Evolutionary conservation across 2,797 vertebrate species (phyloP), one percentile per base, ranked within the genome.

Genomic region (Myiothlypis coronata): DNA sequence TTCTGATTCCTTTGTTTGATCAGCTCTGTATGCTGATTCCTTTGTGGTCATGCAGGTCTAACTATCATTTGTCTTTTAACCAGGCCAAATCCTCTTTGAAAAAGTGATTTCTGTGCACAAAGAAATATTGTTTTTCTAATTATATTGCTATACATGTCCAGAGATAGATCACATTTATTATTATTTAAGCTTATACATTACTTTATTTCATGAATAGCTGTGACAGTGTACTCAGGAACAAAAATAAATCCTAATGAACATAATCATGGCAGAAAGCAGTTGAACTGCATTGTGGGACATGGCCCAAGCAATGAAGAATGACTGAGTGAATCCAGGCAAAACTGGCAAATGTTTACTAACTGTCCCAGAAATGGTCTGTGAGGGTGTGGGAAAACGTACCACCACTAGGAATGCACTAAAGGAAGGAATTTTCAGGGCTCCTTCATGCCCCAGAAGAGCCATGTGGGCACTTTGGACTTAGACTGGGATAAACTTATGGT

Each of bases 241-340:
- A 72, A 89, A 88, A 84, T 63, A 83, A 94, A 94, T 88, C 61
- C 59, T 76, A 61, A 72, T 88, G 59, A 84, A 47, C 14, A 14
- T 43, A 44, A 27, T 37, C 68, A 3, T 11, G 50, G 34, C 50
- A 79, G 50, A 69, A 84, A 84, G 9, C 52, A 57, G 44, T 56
- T 87, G 34, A 47, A 57, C 32, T 67, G 17, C 44, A 56, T 1
- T 26, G 24, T 11, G 6, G 41, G 30, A 83, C 19, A 23, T 37
- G 39, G 28, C 63, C 63, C 39, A 49, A 76, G 53, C n/a, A 59
- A n/a, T 27, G 47, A 87, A 70, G 17, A 71, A 59, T 20, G 39
- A 41, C 67, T 30, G 34, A 80, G 11, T 12, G 6, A 70, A 75
- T 55, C 21, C 11, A 65, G 53, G 27, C 10, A 94, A 76, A 83